phyloP scores from a whole-genome alignment of 1,140 invertebrate species.

The Xylocopa sonorina region DNA sequence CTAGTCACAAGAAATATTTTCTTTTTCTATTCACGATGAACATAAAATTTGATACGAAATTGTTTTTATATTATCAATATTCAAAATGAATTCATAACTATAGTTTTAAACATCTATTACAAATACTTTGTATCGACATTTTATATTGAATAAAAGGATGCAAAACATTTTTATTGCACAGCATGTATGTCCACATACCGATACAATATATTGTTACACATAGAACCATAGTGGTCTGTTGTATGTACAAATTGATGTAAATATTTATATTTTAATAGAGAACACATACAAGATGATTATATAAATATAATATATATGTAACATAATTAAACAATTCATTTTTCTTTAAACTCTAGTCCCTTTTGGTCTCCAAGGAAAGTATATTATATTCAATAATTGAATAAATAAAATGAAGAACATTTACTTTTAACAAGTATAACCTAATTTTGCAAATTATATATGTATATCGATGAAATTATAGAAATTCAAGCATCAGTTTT shows the following conservation, averaged over 20 bases:
- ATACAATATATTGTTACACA: constrained; percentile 19
- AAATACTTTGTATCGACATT: constrained; percentile 17
- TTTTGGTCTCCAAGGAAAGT: background rate
- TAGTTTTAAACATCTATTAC: constrained; percentile 3
- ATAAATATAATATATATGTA: constrained; percentile 55
- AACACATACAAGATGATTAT: constrained; percentile 50
- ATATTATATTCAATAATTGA: background rate
- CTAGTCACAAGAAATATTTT: constrained; percentile 64
- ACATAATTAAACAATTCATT: constrained; percentile 29
- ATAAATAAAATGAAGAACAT: background rate
- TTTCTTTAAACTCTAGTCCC: background rate
- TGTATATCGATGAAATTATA: background rate
- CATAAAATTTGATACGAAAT: constrained; percentile 8
- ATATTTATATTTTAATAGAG: constrained; percentile 58
- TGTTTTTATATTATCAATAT: constrained; percentile 10
- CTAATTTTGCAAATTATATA: background rate
- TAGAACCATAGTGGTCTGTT: constrained; percentile 3
- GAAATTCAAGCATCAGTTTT: background rate
- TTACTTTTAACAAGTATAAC: background rate
- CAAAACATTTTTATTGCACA: constrained; percentile 20
- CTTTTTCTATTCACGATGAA: constrained; percentile 26
- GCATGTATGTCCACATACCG: background rate
- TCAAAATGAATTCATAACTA: constrained; percentile 4
- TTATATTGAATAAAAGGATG: constrained; percentile 17
- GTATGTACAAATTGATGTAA: constrained; percentile 70